Base-by-base conservation (phyloP, 2,888 invertebrate species). In the Anarsia innoxiella region DNA sequence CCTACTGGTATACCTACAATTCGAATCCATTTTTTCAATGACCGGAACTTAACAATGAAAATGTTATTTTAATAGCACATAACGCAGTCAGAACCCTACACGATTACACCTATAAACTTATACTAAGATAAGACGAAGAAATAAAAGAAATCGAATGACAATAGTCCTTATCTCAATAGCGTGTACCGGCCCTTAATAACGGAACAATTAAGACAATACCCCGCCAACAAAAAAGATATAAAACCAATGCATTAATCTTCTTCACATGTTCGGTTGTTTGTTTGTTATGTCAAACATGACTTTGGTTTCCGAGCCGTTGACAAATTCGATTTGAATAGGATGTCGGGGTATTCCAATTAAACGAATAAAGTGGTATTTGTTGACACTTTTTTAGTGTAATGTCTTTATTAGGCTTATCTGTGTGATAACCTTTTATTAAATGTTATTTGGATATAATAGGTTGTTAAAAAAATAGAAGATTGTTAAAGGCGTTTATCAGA, bases 121-220 rank as follows among this genome's bases (percentile, higher is more conserved):
- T 51, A 46, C 40, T 23, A 19, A 40, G 41, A 48, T 44, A 59
- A 56, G n/a, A n/a, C n/a, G n/a, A n/a, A n/a, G n/a, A 51, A 55
- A 44, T 45, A 40, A 48, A 59, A 53, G 44, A 46, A 49, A 43
- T 32, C 43, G 27, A 42, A 51, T 49, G 56, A 60, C 64, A 59
- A 54, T 53, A 42, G 46, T 44, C 49, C 51, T 61, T 70, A 76
- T 71, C 73, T 65, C 61, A 66, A 67, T 62, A 62, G 61, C 59
- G n/a, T 53, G 57, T 60, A 56, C 45, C 51, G 53, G 41, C 48
- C 47, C 55, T 53, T 51, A 60, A 41, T 72, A 77, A 73, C 66
- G 72, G 74, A 74, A 75, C 66, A 74, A 79, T 79, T 77, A 79
- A 70, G 66, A 66, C 66, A 62, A 64, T 66, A 60, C 45, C 40